A percentile compares a stretch with the other conserved stretches of the same genome.
phyloP scores from a whole-genome alignment of 2,113 vertebrate genomes.

The Thalassarche chlororhynchos region DNA sequence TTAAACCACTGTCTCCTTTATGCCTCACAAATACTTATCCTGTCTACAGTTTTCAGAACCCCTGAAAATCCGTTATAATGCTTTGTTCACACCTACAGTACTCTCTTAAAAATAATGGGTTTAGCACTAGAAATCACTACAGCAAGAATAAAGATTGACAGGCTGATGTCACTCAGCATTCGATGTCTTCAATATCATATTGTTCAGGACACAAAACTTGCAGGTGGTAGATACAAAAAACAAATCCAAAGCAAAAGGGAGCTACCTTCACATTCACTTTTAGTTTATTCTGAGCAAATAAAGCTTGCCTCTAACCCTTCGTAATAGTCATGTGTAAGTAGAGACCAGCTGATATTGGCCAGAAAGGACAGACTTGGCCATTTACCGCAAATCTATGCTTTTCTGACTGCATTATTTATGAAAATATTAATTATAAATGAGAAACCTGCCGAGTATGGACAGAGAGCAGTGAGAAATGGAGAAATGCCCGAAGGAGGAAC shows the following conservation, averaged over 20 bases:
- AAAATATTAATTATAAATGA: conserved; percentile 49
- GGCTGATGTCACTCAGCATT: background rate
- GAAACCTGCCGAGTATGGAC: background rate
- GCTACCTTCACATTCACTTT: background rate
- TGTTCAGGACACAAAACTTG: background rate
- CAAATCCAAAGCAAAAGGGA: background rate
- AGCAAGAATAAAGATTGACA: background rate
- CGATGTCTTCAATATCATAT: background rate
- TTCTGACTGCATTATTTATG: conserved; percentile 28
- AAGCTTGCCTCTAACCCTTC: background rate
- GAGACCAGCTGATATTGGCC: background rate
- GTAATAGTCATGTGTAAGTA: background rate
- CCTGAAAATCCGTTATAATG: background rate
- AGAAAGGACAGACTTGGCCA: background rate
- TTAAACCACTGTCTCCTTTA: background rate
- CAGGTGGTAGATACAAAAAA: background rate
- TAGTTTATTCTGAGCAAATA: background rate
- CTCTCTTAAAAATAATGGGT: background rate
- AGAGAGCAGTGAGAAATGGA: background rate
- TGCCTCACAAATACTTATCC: background rate
- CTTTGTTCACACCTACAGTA: background rate
- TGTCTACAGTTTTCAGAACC: background rate
- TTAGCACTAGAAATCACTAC: background rate
- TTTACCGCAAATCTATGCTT: background rate
- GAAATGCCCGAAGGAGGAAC: background rate